phyloP scores from a whole-genome alignment of 2,888 invertebrate genomes.

The Pemphredon lugubris region DNA sequence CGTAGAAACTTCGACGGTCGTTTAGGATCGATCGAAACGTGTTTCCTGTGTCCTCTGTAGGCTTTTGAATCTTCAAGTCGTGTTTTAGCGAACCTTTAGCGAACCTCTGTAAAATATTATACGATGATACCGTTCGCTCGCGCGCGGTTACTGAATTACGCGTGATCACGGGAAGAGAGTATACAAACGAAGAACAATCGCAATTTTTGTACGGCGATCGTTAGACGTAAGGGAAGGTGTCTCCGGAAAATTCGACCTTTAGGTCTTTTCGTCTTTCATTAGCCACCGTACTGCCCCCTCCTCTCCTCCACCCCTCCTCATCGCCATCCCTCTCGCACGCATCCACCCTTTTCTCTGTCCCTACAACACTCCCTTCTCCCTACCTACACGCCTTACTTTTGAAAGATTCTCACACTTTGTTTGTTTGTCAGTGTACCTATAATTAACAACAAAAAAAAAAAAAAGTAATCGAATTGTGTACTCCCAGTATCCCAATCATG shows the following conservation, averaged over 20 bases:
- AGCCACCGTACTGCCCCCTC: too few relatives aligned
- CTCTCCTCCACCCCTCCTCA: too few relatives aligned
- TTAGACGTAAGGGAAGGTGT: constrained; percentile 32
- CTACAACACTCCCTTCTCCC: not conserved
- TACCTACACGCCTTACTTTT: too few relatives aligned
- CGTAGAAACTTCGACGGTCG: constrained; percentile 11
- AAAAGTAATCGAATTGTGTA: constrained; percentile 73
- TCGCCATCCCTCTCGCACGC: too few relatives aligned
- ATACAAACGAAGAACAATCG: constrained; percentile 2
- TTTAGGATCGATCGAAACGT: constrained; percentile 15
- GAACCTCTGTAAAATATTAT: constrained; percentile 37
- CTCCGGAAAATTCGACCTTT: constrained; percentile 21
- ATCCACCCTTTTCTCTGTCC: not conserved
- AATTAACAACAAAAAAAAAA: constrained; percentile 54
- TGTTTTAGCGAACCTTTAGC: constrained; percentile 33
- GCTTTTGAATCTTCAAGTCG: constrained; percentile 25
- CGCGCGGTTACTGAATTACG: constrained; percentile 34
- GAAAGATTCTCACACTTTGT: constrained; percentile 41
- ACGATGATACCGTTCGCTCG: constrained; percentile 37
- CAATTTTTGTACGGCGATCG: constrained; percentile 1
- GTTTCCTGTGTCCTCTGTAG: not conserved
- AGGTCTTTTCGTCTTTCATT: constrained; percentile 13
- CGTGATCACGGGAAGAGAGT: constrained; percentile 32
- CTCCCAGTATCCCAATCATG: constrained; percentile 70
- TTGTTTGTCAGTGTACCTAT: constrained; percentile 70